Percentiles rank a stretch among this genome's conserved stretches.
Evolutionary conservation across 1,140 invertebrate genomes (phyloP).

Genomic region (Drosophila jambulina): DNA sequence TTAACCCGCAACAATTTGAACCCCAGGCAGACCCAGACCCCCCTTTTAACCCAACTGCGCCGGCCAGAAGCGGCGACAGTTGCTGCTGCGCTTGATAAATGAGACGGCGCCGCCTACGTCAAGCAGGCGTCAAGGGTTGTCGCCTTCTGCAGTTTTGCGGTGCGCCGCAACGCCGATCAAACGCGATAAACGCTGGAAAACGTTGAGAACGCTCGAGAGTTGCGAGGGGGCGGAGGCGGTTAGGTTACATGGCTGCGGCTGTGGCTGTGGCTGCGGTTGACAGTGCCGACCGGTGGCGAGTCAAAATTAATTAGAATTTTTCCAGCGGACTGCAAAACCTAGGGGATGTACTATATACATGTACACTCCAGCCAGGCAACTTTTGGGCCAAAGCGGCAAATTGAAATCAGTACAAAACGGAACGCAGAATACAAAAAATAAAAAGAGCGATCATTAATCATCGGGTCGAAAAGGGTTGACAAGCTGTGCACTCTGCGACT

Average conservation of each 20-base stretch:
- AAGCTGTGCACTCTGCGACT: conserved; percentile 54
- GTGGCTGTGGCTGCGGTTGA: conserved; percentile 69
- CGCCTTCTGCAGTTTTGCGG: conserved; percentile 65
- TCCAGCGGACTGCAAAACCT: conserved; percentile 49
- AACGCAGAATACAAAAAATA: conserved; percentile 14
- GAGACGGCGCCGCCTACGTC: conserved; percentile 75
- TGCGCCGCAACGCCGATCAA: conserved; percentile 77
- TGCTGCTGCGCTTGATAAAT: conserved; percentile 70
- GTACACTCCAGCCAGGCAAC: conserved; percentile 27
- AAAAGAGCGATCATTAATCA: conserved; percentile 80
- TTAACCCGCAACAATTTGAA: conserved; percentile 19
- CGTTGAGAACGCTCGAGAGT: conserved; percentile 9
- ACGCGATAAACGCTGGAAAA: conserved; percentile 72
- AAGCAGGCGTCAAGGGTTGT: conserved; percentile 69
- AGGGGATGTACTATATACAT: conserved; percentile 15
- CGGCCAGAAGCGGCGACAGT: conserved; percentile 37
- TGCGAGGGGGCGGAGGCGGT: conserved; percentile 17
- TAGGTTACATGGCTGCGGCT: conserved; percentile 46
- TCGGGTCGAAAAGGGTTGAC: conserved; percentile 74
- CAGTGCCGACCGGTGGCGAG: conserved; percentile 80
- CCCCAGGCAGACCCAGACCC: conserved; percentile 3
- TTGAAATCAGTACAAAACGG: conserved; percentile 79
- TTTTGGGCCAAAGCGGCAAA: conserved; percentile 46
- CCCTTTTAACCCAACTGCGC: conserved; percentile 3
- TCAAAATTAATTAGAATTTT: conserved; percentile 84